Evolutionary conservation across 2,113 vertebrate genomes (phyloP), one percentile per base, ranked within the genome.

Genomic region (Mirza zaza): DNA sequence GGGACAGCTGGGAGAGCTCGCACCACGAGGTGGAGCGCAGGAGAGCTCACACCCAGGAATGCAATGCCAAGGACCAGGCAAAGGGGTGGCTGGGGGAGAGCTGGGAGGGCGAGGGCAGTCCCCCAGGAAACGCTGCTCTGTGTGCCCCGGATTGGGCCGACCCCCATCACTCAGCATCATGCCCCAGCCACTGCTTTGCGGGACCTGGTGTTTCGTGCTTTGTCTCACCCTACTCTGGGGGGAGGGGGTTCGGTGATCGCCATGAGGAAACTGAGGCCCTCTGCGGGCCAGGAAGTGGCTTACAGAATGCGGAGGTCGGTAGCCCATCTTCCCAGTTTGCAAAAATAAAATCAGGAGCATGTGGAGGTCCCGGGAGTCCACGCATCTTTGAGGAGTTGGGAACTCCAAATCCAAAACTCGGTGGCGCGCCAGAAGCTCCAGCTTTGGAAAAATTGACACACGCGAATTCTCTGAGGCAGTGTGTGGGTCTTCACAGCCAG

Each of bases 331-430:
- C 25, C 61, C 61, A 63, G 42, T 8, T 0, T 0, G 0, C 15
- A 11, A 0, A 1, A 79, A 0, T 0, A 67, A 0, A 0, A 32
- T 0, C 13, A 13, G 0, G 2, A 57, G 8, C 0, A 4, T 4
- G 1, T 32, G 18, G 6, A n/a, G 3, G 39, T 7, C 45, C 77
- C 1, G 3, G 13, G 34, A 10, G 10, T 34, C 57, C 8, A 0
- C 1, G 0, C 59, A 1, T 82, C 7, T 0, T 0, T 5, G 3
- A 0, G 15, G 0, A 0, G 4, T 0, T 15, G 5, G 1, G 0
- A 52, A 2, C 1, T 3, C 4, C 5, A 5, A 5, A 0, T 25
- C 17, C n/a, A 1, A 73, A 29, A 8, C 0, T 2, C 0, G 0
- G 0, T 1, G 1, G 71, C 29, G 18, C 2, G 3, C 8, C 12